Evolutionary conservation across 1,140 invertebrate species (phyloP).

Genomic region (Trinorchestia longiramus): DNA sequence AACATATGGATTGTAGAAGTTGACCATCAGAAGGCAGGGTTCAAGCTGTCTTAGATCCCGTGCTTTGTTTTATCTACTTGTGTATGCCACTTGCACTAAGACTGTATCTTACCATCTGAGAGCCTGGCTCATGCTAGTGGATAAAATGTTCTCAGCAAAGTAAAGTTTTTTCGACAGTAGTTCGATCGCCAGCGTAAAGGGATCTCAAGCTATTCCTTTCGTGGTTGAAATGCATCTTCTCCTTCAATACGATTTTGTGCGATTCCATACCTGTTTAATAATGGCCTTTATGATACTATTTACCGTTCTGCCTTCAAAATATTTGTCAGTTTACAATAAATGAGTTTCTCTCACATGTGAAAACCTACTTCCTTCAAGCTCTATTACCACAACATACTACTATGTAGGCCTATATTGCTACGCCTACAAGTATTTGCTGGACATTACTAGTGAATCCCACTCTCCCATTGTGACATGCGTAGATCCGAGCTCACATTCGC

Average conservation of each 20-base stretch:
- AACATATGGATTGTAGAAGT: slow-evolving; percentile 16
- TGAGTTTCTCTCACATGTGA: not conserved
- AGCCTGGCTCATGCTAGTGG: not conserved
- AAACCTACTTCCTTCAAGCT: too few species aligned
- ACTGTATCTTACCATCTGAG: not conserved
- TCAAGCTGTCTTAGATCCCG: not conserved
- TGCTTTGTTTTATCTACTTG: not conserved
- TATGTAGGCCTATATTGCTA: too few species aligned
- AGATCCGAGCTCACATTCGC: too few species aligned
- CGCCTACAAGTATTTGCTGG: too few species aligned
- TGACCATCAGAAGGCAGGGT: not conserved
- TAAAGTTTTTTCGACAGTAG: not conserved
- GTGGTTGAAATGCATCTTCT: not conserved
- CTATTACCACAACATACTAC: too few species aligned
- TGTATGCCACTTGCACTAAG: not conserved
- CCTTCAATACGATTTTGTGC: not conserved
- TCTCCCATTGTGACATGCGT: too few species aligned
- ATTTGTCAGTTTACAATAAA: not conserved
- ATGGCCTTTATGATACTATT: not conserved
- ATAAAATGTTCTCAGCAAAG: not conserved
- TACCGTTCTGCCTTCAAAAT: not conserved
- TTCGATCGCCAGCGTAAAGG: not conserved
- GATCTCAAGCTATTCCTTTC: not conserved
- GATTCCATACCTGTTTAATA: not conserved
- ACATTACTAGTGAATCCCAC: too few species aligned